These are phyloP conservation scores for Mastigias papua DNA, from an alignment of 30 jellyfish, hydroid and myxozoan genomes.

Conservation along the genomic window DNA sequence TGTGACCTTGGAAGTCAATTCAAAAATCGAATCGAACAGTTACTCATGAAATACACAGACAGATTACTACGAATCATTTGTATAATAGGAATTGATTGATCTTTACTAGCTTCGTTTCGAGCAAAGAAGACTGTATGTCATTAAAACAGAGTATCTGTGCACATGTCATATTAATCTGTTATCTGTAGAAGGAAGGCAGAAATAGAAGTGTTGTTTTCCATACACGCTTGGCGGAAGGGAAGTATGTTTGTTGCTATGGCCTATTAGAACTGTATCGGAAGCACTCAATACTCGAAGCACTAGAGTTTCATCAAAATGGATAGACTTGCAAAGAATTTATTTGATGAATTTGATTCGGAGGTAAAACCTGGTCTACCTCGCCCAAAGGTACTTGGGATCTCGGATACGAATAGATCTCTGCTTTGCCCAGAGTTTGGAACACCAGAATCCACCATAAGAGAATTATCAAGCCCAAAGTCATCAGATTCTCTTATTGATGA, in stretches of 20 bases:
- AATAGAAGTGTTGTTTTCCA: no score
- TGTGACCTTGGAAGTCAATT: not conserved
- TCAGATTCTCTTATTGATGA: slow-evolving; percentile 84
- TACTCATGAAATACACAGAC: not conserved
- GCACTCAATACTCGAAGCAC: no score
- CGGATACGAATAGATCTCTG: slow-evolving; percentile 10
- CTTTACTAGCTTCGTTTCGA: not conserved
- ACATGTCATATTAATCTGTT: no score
- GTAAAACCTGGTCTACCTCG: slow-evolving; percentile 8
- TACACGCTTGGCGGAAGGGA: no score
- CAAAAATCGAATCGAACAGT: not conserved
- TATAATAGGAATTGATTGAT: not conserved
- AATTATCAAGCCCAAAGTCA: slow-evolving; percentile 64
- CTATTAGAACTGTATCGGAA: no score
- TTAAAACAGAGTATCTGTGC: no score
- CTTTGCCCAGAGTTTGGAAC: slow-evolving; percentile 4
- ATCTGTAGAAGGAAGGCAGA: no score
- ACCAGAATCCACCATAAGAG: slow-evolving; percentile 18
- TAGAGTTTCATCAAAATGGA: slow-evolving; percentile 49
- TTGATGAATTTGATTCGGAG: slow-evolving; percentile 61
- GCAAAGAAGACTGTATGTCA: no score
- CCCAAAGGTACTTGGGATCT: slow-evolving; percentile 10
- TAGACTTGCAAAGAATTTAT: slow-evolving; percentile 66
- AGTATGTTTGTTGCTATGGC: not conserved
- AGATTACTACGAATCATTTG: not conserved